phyloP scores from a whole-genome alignment of 2,113 vertebrate genomes.

The Chloroceryle aenea region DNA sequence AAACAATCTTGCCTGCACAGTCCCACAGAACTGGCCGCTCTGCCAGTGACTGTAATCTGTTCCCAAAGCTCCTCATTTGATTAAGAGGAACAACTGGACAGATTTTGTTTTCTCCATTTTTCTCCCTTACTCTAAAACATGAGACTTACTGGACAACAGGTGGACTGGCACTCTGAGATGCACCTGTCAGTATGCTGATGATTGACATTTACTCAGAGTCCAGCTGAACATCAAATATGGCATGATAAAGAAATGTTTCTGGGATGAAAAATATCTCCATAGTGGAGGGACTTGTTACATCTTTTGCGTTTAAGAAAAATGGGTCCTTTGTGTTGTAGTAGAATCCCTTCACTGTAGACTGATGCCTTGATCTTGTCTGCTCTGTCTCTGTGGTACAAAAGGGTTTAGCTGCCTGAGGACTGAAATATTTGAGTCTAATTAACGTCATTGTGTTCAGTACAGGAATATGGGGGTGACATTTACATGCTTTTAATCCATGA shows the following conservation, averaged over 20 bases:
- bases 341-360: background rate
- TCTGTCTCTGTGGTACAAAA: slow-evolving; percentile 15
- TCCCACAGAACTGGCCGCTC: background rate
- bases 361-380: background rate
- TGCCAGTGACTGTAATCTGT: background rate
- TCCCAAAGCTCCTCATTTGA: background rate
- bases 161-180: background rate
- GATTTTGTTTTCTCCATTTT: background rate
- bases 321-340: background rate
- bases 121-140: background rate
- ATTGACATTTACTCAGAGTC: background rate
- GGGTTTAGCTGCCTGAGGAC: slow-evolving; percentile 1
- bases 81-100: background rate
- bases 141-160: background rate
- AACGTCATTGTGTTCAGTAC: slow-evolving; percentile 51
- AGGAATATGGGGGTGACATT: slow-evolving; percentile 58
- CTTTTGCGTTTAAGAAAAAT: background rate
- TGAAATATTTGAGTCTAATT: slow-evolving; percentile 63
- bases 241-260: background rate
- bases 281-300: background rate
- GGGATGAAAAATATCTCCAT: background rate
- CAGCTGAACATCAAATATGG: background rate
- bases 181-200: background rate
- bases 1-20: background rate
- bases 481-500: slow-evolving; percentile 46